Evolutionary conservation across 2,888 invertebrate genomes (phyloP), one percentile per base, ranked within the genome.

Genomic region (Bugulina stolonifera): DNA sequence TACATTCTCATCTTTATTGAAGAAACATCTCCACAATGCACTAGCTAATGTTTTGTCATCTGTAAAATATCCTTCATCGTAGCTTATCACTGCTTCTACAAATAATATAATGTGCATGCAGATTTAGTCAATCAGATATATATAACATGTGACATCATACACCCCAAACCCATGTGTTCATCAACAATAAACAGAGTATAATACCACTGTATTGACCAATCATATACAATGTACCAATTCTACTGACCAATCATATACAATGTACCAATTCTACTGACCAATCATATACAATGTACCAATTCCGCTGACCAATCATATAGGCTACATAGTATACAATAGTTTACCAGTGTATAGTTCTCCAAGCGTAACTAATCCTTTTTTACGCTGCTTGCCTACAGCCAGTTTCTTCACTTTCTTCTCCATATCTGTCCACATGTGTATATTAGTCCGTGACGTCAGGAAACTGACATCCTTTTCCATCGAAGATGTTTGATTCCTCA

Each of bases 1-100:
- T 25, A 64, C 32, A 32, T 54, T 10, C 54, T 43, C 43, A 5
- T 32, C 43, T 54, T 18, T 32, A 5, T 70, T 14, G 3, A 70
- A 70, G 5, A 70, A 25, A 29, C 54, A 23, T 23, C 32, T 43
- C 70, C 70, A 70, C 3, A 70, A 18, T 5, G 70, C 70, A 35
- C 52, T 52, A 10, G 70, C 70, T 18, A 70, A 32, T n/a, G 23
- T 23, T 32, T 54, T 43, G 70, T 70, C 70, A 54, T 70, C 70
- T 5, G 35, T 54, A 23, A 29, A 32, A 27, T 23, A 54, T 23
- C 70, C 70, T 32, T 70, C 70, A 32, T 70, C 70, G 25, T 70
- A 70, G 18, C 18, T 2, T 10, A 70, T 14, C 23, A 70, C 52
- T n/a, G 32, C 52, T 5, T 14, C 70, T 70, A 25, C 70, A 70